A percentile compares a stretch with the other conserved stretches of the same genome.
These are phyloP conservation scores for Drosophila melanogaster DNA, from an alignment of 1,140 invertebrate species.

Conservation along the genomic window DNA sequence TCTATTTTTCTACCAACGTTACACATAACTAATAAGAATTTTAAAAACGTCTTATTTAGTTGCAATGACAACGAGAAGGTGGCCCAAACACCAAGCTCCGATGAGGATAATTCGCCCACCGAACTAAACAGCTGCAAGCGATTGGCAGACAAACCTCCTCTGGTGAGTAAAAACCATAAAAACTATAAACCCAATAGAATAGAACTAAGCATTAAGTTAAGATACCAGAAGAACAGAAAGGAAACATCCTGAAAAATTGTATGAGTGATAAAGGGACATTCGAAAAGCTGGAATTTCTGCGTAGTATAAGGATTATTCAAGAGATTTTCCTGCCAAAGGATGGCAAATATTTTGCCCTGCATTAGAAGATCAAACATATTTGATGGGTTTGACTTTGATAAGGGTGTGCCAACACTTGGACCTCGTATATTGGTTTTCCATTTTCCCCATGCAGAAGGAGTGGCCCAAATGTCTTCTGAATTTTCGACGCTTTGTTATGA, in stretches of 20 bases:
- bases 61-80: conserved; percentile 82
- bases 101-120: conserved; percentile 94
- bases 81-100: conserved; percentile 89
- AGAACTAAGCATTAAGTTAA: not conserved
- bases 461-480: conserved; percentile 10
- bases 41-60: conserved; percentile 25
- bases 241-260: too few species aligned
- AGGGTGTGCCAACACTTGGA: conserved; percentile 54
- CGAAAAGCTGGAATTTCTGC: too few species aligned
- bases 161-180: conserved; percentile 86
- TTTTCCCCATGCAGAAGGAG: conserved; percentile 16
- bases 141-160: conserved; percentile 90
- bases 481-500: conserved; percentile 67
- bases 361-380: conserved; percentile 44
- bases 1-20: too few species aligned
- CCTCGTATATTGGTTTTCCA: conserved; percentile 68
- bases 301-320: conserved; percentile 1
- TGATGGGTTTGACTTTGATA: conserved; percentile 66
- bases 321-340: conserved; percentile 1
- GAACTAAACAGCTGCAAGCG: conserved; percentile 93
- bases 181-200: not conserved
- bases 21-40: not conserved
- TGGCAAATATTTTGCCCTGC: conserved; percentile 32
- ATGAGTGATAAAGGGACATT: too few species aligned
- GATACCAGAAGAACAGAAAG: not conserved